Evolutionary conservation across 2,797 vertebrate genomes (phyloP), one percentile per base, ranked within the genome.

Genomic region (Spondyliosoma cantharus): DNA sequence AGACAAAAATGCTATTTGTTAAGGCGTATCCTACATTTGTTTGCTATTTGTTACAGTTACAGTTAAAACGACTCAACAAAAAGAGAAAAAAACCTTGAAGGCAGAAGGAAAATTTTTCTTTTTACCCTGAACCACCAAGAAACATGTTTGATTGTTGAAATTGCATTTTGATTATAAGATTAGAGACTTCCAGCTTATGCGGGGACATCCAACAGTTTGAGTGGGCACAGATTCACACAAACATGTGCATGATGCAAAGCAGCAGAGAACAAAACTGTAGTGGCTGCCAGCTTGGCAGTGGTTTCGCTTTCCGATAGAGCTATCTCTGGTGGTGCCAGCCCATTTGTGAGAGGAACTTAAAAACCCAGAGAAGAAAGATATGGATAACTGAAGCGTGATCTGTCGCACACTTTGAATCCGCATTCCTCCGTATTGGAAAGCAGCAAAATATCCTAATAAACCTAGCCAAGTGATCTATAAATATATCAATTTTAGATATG

Each of bases 251-350:
- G 85, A 89, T 89, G 88, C 90, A 82, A 79, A 84, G 83, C 90
- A 80, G 89, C 84, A 74, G 76, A 89, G 89, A 91, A 92, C 90
- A 92, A 89, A 90, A 86, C 80, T 57, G 20, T 20, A 61, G 76
- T 1, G 66, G 74, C 71, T 86, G 92, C 90, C 90, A 92, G 91
- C 80, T 93, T 93, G 93, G 93, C 90, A 84, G 80, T 17, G 82
- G 86, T 88, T 80, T 83, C 12, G 0, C 61, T 79, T 84, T 82
- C 81, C 81, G 86, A 90, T 74, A 76, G 86, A 90, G 87, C 82
- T 76, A 74, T 89, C 75, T 57, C 66, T 60, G 80, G 9, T 71
- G 80, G 54, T 90, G 91, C 92, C 92, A 93, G 74, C 63, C 69
- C 72, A 53, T 90, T 90, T 89, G 86, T 89, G 87, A 82, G 88